These are phyloP conservation scores for Tachyglossus aculeatus DNA, from an alignment of 2,797 vertebrate species.

Conservation along the genomic window DNA sequence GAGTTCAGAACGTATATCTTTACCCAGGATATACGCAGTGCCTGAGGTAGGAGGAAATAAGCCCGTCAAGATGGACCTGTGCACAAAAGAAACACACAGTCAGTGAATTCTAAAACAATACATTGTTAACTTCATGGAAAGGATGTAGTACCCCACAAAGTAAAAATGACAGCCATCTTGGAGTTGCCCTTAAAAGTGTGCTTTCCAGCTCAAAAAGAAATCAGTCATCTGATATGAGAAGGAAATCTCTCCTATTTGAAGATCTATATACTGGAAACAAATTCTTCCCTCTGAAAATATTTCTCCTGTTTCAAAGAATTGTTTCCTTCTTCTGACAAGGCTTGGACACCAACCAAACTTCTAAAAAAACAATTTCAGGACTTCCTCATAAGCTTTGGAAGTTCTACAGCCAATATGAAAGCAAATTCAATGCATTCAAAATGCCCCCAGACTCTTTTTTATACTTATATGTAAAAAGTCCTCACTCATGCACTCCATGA, in stretches of 20 bases:
- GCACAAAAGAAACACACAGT: conserved; percentile 19
- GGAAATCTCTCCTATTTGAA: too few relatives aligned
- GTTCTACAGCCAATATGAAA: background rate
- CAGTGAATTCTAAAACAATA: background rate
- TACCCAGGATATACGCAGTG: conserved; percentile 95
- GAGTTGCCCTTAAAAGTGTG: background rate
- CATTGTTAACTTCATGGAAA: too few relatives aligned
- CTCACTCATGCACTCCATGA: background rate
- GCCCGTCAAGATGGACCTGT: conserved; percentile 96
- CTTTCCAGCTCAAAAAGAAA: background rate
- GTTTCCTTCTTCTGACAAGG: background rate
- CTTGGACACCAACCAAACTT: conserved; percentile 1
- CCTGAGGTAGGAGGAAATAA: conserved; percentile 96
- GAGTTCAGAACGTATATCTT: conserved; percentile 92
- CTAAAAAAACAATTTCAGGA: background rate
- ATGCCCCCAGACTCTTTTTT: background rate
- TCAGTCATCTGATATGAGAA: background rate
- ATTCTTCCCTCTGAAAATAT: background rate
- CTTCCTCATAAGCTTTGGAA: background rate
- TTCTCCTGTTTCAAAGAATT: background rate
- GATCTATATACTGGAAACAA: background rate
- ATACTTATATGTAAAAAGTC: background rate
- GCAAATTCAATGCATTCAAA: background rate
- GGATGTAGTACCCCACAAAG: too few relatives aligned
- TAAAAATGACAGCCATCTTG: too few relatives aligned